Evolutionary conservation across 1,140 invertebrate species (phyloP), one percentile per base, ranked within the genome.

Genomic region (Andricus grossulariae): DNA sequence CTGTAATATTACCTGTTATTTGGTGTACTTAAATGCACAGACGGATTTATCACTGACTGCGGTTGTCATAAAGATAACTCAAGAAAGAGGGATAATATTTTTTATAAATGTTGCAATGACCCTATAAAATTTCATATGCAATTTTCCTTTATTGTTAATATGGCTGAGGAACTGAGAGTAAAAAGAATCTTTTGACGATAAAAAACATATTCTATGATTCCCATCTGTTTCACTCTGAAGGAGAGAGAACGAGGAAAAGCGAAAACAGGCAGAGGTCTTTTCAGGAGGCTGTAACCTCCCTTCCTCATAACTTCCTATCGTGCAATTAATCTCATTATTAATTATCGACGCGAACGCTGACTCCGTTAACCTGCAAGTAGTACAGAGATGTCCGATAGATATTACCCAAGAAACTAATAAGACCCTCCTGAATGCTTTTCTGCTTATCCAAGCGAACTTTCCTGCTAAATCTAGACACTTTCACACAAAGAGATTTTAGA

Each of bases 271-370:
- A 52, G 71, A 73, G 71, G 76, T 72, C 76, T 54, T 32, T n/a
- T 39, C 4, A 45, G 57, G 78, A 72, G 57, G 49, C 80, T 75
- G 73, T 51, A 57, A 25, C 19, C 12, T 75, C 18, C 54, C 73
- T 72, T 52, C 76, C 79, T 54, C 39, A 55, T 70, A 81, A 83
- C 74, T 84, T 82, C 57, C 78, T 82, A 86, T 88, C 84, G 77
- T 72, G 76, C 80, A 82, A 88, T 88, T 86, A 87, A 89, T 87
- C 82, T 86, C 80, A 81, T 87, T 88, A 88, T 88, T 89, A 85
- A 87, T 88, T 85, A 88, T 85, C 84, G 81, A 84, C 77, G 73
- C 81, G 79, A 83, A 72, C 73, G 66, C 75, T 81, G 81, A 82
- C 84, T 81, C 80, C 82, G 82, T 82, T 85, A 80, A 84, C 81